Conservation (phyloP, 1,140 invertebrate species). For the Procambarus virginalis region DNA sequence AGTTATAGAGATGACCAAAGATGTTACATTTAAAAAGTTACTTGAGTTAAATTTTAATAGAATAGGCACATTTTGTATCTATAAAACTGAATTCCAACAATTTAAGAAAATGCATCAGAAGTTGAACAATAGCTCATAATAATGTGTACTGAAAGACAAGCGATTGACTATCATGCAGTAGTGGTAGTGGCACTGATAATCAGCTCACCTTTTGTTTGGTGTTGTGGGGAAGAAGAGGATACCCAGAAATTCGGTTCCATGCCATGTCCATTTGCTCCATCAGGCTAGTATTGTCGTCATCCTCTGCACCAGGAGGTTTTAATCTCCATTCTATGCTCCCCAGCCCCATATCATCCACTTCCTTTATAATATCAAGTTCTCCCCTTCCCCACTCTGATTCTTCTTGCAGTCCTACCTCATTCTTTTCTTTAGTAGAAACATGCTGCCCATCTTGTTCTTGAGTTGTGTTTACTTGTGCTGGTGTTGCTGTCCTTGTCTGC, state of each 20-base stretch:
- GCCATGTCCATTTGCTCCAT: constrained; percentile 34
- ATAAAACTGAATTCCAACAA: neutral
- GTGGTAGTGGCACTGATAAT: neutral
- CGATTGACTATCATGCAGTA: neutral
- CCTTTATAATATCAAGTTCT: constrained; percentile 16
- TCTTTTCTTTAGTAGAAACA: neutral
- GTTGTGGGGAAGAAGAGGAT: neutral
- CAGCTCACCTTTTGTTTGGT: constrained; percentile 19
- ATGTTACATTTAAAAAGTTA: no score
- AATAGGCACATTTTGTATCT: no score
- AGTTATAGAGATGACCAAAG: no score
- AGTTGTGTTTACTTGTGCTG: neutral
- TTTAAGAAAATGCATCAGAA: neutral
- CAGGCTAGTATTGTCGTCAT: constrained; percentile 13
- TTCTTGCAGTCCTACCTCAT: constrained; percentile 30
- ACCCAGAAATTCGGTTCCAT: constrained; percentile 36
- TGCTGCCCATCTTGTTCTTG: constrained; percentile 5
- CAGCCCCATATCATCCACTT: constrained; percentile 6
- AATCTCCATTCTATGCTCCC: constrained; percentile 7
- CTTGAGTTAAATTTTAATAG: no score
- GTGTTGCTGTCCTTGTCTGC: neutral
- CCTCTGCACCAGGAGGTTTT: constrained; percentile 24
- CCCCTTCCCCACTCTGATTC: constrained; percentile 18
- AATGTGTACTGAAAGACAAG: neutral
- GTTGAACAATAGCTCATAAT: neutral